Conservation (phyloP, 2,113 vertebrate genomes). For the Xyliphius kryptos region DNA sequence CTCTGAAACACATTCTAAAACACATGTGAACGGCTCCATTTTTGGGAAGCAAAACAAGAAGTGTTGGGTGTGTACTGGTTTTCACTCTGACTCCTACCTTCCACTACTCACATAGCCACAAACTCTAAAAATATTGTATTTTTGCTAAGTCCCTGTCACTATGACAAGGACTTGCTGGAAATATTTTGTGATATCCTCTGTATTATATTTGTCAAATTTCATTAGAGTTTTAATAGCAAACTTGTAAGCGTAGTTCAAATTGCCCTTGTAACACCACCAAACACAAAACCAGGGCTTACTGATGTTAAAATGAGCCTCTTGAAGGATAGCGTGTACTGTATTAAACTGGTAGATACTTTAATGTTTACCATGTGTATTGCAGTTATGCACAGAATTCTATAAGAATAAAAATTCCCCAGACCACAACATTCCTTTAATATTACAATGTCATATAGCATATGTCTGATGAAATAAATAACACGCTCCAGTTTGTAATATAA, state of each 20-base stretch:
- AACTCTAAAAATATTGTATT: conserved; percentile 21
- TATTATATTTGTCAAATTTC: too few species aligned
- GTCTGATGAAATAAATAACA: conserved; percentile 28
- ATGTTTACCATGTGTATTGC: conserved; percentile 29
- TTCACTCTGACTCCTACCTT: conserved; percentile 14
- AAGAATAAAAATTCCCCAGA: conserved; percentile 29
- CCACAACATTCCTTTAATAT: conserved; percentile 16
- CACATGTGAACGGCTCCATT: conserved; percentile 1
- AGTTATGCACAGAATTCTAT: conserved; percentile 33
- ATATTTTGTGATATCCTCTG: not conserved
- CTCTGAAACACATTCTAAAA: conserved; percentile 11
- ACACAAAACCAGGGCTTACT: not conserved
- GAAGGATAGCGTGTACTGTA: conserved; percentile 23
- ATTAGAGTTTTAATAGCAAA: not conserved
- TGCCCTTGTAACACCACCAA: not conserved
- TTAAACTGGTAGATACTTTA: conserved; percentile 29
- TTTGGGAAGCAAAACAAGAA: not conserved
- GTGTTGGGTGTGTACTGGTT: conserved; percentile 34
- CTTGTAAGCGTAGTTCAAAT: not conserved
- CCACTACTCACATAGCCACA: conserved; percentile 1
- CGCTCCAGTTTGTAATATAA: conserved; percentile 17
- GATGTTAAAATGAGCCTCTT: conserved; percentile 19
- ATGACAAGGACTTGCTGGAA: conserved; percentile 4
- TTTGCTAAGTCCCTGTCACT: conserved; percentile 8
- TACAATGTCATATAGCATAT: not conserved